Percentiles rank a stretch among this genome's conserved stretches.
Conservation (phyloP, 2,113 vertebrate species). For the Carassius auratus region DNA sequence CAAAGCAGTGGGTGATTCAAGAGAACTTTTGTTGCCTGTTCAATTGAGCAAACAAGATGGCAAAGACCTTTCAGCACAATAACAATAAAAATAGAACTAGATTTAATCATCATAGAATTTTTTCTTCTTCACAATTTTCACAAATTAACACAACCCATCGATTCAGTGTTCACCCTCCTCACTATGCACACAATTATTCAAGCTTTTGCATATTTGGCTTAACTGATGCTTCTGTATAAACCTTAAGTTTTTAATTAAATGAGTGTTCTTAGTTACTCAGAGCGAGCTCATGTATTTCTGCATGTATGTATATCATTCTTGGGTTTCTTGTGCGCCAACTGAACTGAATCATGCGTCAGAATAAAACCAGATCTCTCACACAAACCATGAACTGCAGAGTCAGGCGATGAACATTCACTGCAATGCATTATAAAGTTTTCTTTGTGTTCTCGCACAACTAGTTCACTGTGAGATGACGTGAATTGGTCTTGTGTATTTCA, state of each 20-base stretch:
- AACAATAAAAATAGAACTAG: too few species aligned
- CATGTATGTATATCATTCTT: neutral
- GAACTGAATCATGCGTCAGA: neutral
- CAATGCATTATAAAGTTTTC: constrained; percentile 1
- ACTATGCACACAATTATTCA: neutral
- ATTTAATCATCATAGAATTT: too few species aligned
- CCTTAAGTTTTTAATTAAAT: neutral
- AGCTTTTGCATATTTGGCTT: neutral
- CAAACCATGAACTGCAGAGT: constrained; percentile 10
- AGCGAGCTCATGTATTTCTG: neutral
- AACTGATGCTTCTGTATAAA: too few species aligned
- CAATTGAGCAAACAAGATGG: too few species aligned
- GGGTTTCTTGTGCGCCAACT: neutral
- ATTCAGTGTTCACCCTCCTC: neutral
- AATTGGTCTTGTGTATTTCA: constrained; percentile 23
- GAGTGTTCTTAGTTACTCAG: neutral
- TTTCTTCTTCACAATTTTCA: too few species aligned
- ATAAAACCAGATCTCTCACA: constrained; percentile 16
- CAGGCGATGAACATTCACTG: neutral
- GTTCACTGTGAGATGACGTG: constrained; percentile 15
- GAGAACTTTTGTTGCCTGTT: too few species aligned
- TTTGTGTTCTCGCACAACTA: constrained; percentile 18
- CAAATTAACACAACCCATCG: too few species aligned
- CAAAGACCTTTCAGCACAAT: too few species aligned
- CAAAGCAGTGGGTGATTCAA: too few species aligned